Conservation (phyloP, 2,113 vertebrate genomes). For the Atherinomorus stipes region DNA sequence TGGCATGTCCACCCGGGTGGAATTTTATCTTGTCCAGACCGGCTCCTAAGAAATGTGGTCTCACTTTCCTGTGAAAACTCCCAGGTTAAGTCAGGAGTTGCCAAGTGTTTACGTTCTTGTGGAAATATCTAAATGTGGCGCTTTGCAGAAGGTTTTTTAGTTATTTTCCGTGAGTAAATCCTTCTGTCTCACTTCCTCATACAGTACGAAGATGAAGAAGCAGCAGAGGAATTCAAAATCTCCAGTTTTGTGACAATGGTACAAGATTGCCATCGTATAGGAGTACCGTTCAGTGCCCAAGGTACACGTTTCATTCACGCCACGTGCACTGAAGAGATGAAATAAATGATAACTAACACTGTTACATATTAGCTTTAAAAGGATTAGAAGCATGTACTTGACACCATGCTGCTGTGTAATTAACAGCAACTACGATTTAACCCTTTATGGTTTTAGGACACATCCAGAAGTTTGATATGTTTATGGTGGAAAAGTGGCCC, state of each 20-base stretch:
- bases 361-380: background rate
- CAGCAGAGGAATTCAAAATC: conserved; percentile 97
- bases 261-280: conserved; percentile 90
- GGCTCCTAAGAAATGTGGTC: background rate
- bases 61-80: background rate
- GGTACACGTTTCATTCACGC: conserved; percentile 74
- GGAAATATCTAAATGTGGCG: background rate
- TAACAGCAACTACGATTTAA: background rate
- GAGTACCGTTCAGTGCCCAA: conserved; percentile 93
- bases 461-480: conserved; percentile 96
- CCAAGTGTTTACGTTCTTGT: background rate
- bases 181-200: background rate
- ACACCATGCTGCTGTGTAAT: background rate
- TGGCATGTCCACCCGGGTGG: background rate
- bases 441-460: conserved; percentile 83
- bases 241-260: conserved; percentile 98
- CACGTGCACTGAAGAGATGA: background rate
- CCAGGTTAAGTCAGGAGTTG: background rate
- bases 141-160: conserved; percentile 7
- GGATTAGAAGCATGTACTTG: background rate
- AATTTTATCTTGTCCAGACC: background rate
- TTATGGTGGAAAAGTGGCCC: conserved; percentile 97
- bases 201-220: conserved; percentile 97
- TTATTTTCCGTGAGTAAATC: background rate
- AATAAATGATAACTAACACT: background rate